Base-by-base conservation (phyloP, 2,888 invertebrate genomes). In the Elysia crispata region DNA sequence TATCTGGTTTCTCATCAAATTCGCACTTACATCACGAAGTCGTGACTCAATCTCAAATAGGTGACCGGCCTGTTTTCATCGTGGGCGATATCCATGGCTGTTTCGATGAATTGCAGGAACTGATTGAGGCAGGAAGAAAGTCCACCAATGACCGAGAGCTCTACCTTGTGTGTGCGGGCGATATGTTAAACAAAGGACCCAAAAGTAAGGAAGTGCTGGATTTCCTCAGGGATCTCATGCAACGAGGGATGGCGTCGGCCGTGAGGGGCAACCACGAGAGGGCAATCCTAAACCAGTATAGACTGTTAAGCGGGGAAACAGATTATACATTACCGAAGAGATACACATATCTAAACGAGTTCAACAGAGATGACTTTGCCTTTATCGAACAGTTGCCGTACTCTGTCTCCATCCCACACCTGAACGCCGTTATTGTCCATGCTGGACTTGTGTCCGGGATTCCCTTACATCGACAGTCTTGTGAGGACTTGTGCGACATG, bases 21-120 rank as follows among this genome's bases (percentile, higher is more conserved):
- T 41, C 69, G 23, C 18, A 75, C 15, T 81, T 77, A 25, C 83
- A 83, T 66, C 57, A 62, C 5, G 75, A 49, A 3, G 69, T 83
- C 6, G 64, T 33, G 15, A 57, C 64, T 25, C 60, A 80, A 13
- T 41, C 41, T 41, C 60, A 76, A 49, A 60, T 83, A 25, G 33
- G 30, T 13, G 85, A 85, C 41, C 86, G 88, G 57, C 83, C 86
- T 25, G 85, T 92, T 25, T 84, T 92, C 41, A 86, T 92, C 11
- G 87, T 92, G 23, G 92, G 92, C 5, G 92, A 92, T 82, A 87
- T 92, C 1, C 92, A 92, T 83, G 92, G 92, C 1, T 92, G 92
- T 80, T 87, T 83, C 69, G 90, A 90, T 62, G 92, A 92, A 83
- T 83, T 92, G 50, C 50, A 83, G 60, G 84, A 86, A 54, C 83